phyloP scores from a whole-genome alignment of 2,888 invertebrate genomes.

The Sphecodes monilicornis region DNA sequence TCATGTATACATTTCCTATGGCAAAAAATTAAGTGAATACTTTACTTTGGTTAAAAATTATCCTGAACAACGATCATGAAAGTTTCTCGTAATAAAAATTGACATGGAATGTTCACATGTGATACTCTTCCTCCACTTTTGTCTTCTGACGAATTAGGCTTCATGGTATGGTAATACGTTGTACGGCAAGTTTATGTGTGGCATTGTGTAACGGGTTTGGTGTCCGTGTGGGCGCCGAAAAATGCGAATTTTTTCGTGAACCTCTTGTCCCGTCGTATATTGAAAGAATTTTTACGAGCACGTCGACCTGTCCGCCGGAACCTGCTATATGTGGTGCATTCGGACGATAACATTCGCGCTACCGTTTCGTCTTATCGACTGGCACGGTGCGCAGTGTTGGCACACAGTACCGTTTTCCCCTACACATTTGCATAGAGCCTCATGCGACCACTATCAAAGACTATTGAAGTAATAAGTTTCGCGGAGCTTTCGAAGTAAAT shows the following conservation, averaged over 20 bases:
- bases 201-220: conserved; percentile 7
- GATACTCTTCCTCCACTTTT: neutral
- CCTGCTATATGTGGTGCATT: conserved; percentile 60
- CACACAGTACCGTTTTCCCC: conserved; percentile 61
- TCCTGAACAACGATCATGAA: neutral
- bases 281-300: conserved; percentile 37
- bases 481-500: conserved; percentile 36
- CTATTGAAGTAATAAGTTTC: conserved; percentile 44
- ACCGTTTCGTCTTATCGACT: conserved; percentile 69
- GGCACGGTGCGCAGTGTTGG: conserved; percentile 19
- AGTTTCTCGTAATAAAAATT: neutral
- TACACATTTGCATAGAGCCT: conserved; percentile 60
- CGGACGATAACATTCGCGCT: conserved; percentile 67
- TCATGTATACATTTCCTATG: neutral
- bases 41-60: neutral
- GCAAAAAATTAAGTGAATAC: neutral
- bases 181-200: conserved; percentile 10
- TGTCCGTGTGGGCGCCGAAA: conserved; percentile 37
- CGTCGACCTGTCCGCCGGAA: conserved; percentile 53
- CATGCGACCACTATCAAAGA: conserved; percentile 32
- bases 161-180: neutral
- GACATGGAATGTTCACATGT: neutral
- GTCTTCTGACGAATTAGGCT: conserved; percentile 6
- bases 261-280: conserved; percentile 37
- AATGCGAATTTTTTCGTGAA: conserved; percentile 21